phyloP scores from a whole-genome alignment of 1,140 invertebrate genomes.

The Drosophila paulistorum region DNA sequence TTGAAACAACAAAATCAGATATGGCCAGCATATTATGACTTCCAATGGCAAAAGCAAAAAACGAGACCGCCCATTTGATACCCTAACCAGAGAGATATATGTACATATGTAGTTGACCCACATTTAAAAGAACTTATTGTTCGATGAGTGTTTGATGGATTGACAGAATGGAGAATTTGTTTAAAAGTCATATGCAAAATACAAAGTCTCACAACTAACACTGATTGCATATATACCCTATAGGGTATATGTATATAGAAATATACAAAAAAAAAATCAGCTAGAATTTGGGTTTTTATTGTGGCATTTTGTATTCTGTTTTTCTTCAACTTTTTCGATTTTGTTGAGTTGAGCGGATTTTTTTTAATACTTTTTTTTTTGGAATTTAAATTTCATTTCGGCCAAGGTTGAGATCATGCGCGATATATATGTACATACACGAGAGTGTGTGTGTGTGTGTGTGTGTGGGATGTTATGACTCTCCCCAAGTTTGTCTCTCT shows the following conservation, averaged over 20 bases:
- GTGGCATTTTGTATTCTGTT: slow-evolving; percentile 13
- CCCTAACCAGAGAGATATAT: background rate
- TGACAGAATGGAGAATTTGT: too few relatives aligned
- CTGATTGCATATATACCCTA: background rate
- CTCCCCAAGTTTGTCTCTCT: background rate
- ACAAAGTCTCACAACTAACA: too few relatives aligned
- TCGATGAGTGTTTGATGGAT: too few relatives aligned
- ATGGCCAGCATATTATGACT: slow-evolving; percentile 3
- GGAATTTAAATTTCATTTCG: slow-evolving; percentile 62
- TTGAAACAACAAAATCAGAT: slow-evolving; percentile 10
- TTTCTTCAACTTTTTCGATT: slow-evolving; percentile 47
- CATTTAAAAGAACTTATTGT: too few relatives aligned
- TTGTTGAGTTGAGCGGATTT: slow-evolving; percentile 58
- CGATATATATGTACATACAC: slow-evolving; percentile 26
- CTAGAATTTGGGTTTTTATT: background rate
- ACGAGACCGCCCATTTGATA: background rate
- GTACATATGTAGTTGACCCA: background rate
- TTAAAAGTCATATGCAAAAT: too few relatives aligned
- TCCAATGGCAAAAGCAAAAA: background rate
- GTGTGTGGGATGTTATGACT: slow-evolving; percentile 3
- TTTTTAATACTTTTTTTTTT: slow-evolving; percentile 42
- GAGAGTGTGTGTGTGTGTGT: background rate
- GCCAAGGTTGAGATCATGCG: slow-evolving; percentile 71
- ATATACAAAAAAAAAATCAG: background rate
- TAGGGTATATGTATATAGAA: background rate